phyloP scores from a whole-genome alignment of 2,797 vertebrate genomes.

The Emydoidea blandingii region DNA sequence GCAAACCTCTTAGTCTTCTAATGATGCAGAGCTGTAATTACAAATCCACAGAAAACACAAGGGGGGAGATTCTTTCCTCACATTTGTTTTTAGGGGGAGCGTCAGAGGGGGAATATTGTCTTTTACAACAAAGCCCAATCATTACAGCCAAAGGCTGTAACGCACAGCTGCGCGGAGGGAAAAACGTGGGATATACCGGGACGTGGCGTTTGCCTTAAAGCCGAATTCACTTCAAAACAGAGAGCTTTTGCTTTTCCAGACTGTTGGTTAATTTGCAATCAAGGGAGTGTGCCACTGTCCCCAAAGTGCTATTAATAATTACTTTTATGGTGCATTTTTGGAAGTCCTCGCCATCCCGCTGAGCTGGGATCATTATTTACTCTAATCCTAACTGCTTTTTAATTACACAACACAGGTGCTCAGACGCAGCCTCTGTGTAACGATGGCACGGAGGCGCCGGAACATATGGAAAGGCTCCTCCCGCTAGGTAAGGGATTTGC shows the following conservation, averaged over 20 bases:
- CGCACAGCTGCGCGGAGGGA: fast-evolving
- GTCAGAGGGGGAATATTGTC: fast-evolving
- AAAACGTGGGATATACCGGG: fast-evolving
- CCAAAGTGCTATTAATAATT: not conserved
- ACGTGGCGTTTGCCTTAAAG: fast-evolving
- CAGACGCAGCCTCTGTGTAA: not conserved
- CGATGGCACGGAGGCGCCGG: not conserved
- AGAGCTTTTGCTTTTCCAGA: not conserved
- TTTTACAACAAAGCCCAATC: not conserved
- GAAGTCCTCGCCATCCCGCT: not conserved
- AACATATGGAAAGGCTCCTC: not conserved
- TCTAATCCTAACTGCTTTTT: constrained; percentile 10
- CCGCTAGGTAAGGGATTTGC: not conserved
- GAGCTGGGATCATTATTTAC: constrained; percentile 19
- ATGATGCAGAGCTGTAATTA: not conserved
- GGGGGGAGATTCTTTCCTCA: not conserved
- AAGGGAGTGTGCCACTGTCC: not conserved
- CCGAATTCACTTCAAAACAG: not conserved
- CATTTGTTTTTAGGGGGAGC: not conserved
- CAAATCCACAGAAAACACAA: not conserved
- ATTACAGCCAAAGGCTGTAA: not conserved
- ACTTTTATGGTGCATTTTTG: not conserved
- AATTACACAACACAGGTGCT: constrained; percentile 20
- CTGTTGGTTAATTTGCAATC: not conserved
- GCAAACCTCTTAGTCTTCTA: not conserved